Base-by-base conservation (phyloP, 2,113 vertebrate species). In the Anoura caudifer region DNA sequence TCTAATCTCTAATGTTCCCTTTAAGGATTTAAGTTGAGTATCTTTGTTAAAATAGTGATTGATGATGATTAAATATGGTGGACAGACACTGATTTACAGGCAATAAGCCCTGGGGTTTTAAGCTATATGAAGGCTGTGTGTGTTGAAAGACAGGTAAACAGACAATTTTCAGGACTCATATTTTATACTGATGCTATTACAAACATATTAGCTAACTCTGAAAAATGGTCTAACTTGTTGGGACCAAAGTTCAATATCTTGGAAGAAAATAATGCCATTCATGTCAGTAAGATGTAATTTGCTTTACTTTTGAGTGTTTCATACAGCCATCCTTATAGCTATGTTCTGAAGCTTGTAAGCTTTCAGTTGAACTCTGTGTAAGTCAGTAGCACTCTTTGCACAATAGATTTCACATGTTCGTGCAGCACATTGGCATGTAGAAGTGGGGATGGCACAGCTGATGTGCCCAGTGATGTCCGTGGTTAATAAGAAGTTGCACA, bases 1-100 rank as follows among this genome's bases (percentile, higher is more conserved):
- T 69, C n/a, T n/a, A 17, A 41, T 87, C 11, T 89, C 16, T 89
- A 81, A 61, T 2, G 36, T 69, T 50, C 31, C 50, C 22, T 83
- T 89, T 31, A 59, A 73, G 61, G 5, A 26, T 38, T 41, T 90
- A 50, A 90, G 45, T 80, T 86, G 22, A 95, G 5, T 79, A 28
- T 87, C 69, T 94, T 88, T 94, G 52, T 82, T 81, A 61, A 94
- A 90, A 36, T 83, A 84, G 36, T 73, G 26, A 82, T n/a, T 24
- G n/a, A 2, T 47, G 41, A 2, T 47, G 63, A 93, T 50, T 84
- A 87, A 87, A 52, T 52, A 80, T 54, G 50, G 52, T 52, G 67
- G 26, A 13, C n/a, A 75, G 90, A 93, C 54, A n/a, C 63, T 43
- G 12, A 88, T 54, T 80, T 85, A 26, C 4, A 75, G 28, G 61